Conservation (phyloP, 37 sponge, comb jelly and placozoan genomes). For the Haliclona indistincta region DNA sequence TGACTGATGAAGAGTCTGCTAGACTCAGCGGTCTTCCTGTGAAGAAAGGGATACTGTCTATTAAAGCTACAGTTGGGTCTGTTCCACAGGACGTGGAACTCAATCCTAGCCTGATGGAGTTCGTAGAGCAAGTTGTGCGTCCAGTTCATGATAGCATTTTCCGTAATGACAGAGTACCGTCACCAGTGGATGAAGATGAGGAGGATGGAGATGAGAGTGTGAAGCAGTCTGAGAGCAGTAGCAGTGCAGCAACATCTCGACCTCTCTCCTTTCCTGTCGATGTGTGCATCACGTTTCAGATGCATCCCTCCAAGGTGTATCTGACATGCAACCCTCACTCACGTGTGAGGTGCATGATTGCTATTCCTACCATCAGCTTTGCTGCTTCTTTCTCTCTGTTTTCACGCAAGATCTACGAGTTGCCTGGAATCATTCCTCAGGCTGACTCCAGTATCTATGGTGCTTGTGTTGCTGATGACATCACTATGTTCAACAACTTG, state of each 20-base stretch:
- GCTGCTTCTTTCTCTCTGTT: conserved; percentile 78
- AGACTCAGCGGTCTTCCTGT: conserved; percentile 14
- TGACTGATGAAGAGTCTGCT: background rate
- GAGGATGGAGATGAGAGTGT: conserved; percentile 16
- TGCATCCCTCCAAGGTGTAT: conserved; percentile 77
- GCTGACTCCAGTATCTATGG: no score
- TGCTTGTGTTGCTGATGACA: background rate
- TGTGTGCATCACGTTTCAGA: conserved; percentile 65
- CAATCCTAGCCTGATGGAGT: conserved; percentile 74
- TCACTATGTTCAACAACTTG: conserved; percentile 59
- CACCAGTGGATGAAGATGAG: background rate
- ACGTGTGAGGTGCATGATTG: conserved; percentile 73
- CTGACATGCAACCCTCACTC: conserved; percentile 89
- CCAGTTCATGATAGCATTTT: conserved; percentile 49
- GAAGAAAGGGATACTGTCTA: conserved; percentile 55
- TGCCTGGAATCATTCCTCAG: no score
- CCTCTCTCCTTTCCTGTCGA: conserved; percentile 87
- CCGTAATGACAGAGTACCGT: conserved; percentile 11
- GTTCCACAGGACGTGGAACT: conserved; percentile 68
- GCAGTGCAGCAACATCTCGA: conserved; percentile 4
- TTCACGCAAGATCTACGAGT: conserved; percentile 19
- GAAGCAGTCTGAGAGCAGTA: background rate
- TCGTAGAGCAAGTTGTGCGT: conserved; percentile 81
- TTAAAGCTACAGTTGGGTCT: conserved; percentile 60
- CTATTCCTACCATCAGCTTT: conserved; percentile 74